Conservation (phyloP, 2,113 vertebrate species). For the Chloropsis cyanopogon region DNA sequence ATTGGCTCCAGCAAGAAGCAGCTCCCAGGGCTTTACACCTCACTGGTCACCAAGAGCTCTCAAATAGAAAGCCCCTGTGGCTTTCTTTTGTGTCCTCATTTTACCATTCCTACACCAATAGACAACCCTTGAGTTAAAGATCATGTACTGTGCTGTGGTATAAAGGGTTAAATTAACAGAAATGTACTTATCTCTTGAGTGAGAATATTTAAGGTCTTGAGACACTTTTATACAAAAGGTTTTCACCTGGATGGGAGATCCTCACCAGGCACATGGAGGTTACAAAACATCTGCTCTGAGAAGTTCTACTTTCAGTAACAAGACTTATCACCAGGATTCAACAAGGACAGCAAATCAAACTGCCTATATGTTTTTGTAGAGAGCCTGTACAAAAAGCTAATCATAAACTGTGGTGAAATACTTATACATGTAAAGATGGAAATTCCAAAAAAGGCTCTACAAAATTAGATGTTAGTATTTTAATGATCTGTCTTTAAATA, state of each 20-base stretch:
- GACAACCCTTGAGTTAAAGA: neutral
- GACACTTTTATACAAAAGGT: neutral
- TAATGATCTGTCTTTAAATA: constrained; percentile 58
- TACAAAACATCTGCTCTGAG: neutral
- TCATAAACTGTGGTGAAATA: neutral
- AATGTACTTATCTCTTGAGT: neutral
- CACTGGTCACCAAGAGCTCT: neutral
- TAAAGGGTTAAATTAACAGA: neutral
- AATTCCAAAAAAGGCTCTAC: neutral
- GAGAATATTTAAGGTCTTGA: neutral
- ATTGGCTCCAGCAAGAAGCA: neutral
- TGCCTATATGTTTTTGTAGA: neutral
- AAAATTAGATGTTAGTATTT: constrained; percentile 64
- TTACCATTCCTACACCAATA: neutral
- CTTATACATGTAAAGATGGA: neutral
- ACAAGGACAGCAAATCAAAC: neutral
- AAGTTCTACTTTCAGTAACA: neutral
- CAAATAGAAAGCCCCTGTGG: neutral
- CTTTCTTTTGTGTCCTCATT: neutral
- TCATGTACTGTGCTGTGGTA: neutral
- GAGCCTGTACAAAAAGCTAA: neutral
- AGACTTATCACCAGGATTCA: neutral
- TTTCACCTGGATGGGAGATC: neutral
- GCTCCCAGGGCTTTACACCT: neutral
- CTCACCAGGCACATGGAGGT: neutral